A percentile compares a stretch with the other conserved stretches of the same genome.
These are phyloP conservation scores for Champsocephalus gunnari DNA, from an alignment of 2,797 vertebrate species.

Conservation along the genomic window DNA sequence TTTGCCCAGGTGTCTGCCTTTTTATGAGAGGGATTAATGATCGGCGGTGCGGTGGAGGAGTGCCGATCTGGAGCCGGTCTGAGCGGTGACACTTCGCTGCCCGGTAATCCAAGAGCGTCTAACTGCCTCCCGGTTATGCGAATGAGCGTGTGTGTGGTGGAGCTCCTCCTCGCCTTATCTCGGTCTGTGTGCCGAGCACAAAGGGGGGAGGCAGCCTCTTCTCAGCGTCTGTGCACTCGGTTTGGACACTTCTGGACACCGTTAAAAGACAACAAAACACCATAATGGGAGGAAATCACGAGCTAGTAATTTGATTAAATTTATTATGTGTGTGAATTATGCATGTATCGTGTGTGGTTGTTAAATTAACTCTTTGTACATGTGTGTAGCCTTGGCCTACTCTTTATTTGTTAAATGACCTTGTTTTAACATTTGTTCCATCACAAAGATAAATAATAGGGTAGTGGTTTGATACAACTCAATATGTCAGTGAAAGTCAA, in stretches of 20 bases:
- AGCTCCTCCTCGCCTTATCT: conserved; percentile 77
- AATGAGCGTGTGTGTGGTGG: conserved; percentile 46
- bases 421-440: too few species aligned
- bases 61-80: conserved; percentile 44
- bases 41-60: conserved; percentile 34
- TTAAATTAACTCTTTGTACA: too few species aligned
- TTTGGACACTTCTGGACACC: conserved; percentile 19
- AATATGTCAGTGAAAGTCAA: neutral
- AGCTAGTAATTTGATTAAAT: too few species aligned
- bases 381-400: too few species aligned
- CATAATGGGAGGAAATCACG: too few species aligned
- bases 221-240: conserved; percentile 9
- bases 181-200: conserved; percentile 38
- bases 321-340: too few species aligned
- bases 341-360: too few species aligned
- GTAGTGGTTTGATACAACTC: neutral
- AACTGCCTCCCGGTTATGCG: conserved; percentile 64
- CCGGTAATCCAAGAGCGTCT: conserved; percentile 81
- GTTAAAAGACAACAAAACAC: neutral
- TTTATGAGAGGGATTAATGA: conserved; percentile 40
- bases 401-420: too few species aligned
- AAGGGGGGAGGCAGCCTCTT: neutral
- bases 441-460: neutral
- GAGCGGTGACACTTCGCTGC: conserved; percentile 74
- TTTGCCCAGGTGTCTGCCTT: conserved; percentile 39